phyloP scores from a whole-genome alignment of 2,888 invertebrate genomes.

The Tinea pellionella region DNA sequence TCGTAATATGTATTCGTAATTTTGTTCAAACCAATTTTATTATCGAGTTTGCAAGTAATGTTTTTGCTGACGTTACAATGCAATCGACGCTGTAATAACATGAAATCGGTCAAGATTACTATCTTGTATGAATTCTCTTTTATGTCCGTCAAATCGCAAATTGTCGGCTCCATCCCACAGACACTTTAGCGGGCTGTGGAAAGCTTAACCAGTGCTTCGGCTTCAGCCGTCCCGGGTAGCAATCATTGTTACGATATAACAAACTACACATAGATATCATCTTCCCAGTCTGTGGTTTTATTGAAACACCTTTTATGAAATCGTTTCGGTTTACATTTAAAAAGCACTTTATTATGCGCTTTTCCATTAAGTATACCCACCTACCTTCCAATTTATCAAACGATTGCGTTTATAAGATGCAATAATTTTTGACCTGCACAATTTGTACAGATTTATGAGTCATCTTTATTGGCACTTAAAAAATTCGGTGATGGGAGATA shows the following conservation, averaged over 20 bases:
- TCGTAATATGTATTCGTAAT: background rate
- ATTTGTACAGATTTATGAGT: conserved; percentile 27
- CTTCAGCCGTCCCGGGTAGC: background rate
- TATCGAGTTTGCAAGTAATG: background rate
- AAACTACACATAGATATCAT: conserved; percentile 14
- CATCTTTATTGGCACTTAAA: conserved; percentile 51
- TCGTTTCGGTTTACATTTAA: background rate
- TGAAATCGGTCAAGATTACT: conserved; percentile 49
- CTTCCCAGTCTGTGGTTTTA: conserved; percentile 8
- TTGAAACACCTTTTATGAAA: conserved; percentile 8
- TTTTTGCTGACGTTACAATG: conserved; percentile 35
- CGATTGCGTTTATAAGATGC: background rate
- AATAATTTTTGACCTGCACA: conserved; percentile 8
- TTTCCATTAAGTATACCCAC: background rate
- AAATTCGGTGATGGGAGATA: conserved; percentile 35
- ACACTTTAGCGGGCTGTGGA: conserved; percentile 32
- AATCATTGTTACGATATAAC: conserved; percentile 13
- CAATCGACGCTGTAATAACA: conserved; percentile 42
- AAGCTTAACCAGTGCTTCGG: background rate
- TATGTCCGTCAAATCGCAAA: conserved; percentile 59
- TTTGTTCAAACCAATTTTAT: background rate
- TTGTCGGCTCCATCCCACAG: conserved; percentile 45
- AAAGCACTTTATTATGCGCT: background rate
- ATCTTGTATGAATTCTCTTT: conserved; percentile 48
- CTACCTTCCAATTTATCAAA: background rate